Base-by-base conservation (phyloP, 2,797 vertebrate genomes). In the Fundulus diaphanus region DNA sequence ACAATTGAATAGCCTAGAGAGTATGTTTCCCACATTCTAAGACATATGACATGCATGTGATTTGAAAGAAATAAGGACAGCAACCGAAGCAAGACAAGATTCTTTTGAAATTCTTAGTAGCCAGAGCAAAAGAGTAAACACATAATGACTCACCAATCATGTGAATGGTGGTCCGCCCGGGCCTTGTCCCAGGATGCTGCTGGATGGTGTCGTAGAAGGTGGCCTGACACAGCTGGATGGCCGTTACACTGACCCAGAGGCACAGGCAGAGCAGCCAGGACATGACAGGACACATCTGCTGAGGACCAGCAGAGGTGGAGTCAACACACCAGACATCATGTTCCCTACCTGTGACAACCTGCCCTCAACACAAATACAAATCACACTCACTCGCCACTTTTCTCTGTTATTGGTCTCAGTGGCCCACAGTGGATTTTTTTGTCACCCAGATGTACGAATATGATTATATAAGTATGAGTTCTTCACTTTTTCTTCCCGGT, bases 221-320 rank as follows among this genome's bases (percentile, higher is more conserved):
- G 86, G 96, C 97, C 90, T 98, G 97, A 94, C 97, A 97, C 90
- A 97, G 96, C 91, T 98, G 96, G 94, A 98, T 93, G 84, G 96
- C 96, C 82, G 96, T 96, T 90, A 97, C 95, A 93, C 97, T 97
- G 96, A 98, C 97, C 97, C 98, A 99, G 94, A 99, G 95, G 95
- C 96, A 97, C 95, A 99, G 93, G 95, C 96, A 98, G 95, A 98
- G 95, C 94, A 97, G 93, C 98, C 97, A 99, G 95, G 98, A 98
- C 98, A 98, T 99, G 94, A 97, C 97, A 96, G 97, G 96, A 94
- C 94, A 92, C 94, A 94, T 95, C 95, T 95, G 92, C 88, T 91
- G 31, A 72, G 74, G 78, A 88, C 76, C 78, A 27, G 78, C 72
- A 89, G 82, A 88, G 76, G 85, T 82, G 77, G 67, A 82, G 84